A percentile compares a stretch with the other conserved stretches of the same genome.
phyloP scores from a whole-genome alignment of 2,797 vertebrate species.

The Eulemur coronatus region DNA sequence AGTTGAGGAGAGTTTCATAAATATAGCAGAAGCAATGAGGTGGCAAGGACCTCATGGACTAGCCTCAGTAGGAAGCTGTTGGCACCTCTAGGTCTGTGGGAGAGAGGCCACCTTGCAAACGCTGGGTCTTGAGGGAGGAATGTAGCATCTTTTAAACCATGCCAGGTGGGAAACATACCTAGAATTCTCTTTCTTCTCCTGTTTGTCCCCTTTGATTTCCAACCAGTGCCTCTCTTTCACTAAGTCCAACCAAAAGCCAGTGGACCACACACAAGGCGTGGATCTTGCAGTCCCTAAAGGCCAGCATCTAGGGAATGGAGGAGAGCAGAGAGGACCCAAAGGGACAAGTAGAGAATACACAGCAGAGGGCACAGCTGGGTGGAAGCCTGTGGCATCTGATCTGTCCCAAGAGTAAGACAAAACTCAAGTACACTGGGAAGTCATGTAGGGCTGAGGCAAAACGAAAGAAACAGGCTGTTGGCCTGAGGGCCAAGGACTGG shows the following conservation, averaged over 20 bases:
- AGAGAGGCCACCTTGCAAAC: not conserved
- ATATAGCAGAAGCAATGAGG: not conserved
- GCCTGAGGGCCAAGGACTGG: not conserved
- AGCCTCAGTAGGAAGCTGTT: not conserved
- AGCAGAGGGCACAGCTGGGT: fast-evolving
- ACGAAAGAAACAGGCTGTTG: not conserved
- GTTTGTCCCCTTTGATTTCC: not conserved
- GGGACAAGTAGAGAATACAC: not conserved
- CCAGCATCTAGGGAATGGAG: not conserved
- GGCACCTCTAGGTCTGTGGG: not conserved
- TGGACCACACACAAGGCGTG: not conserved
- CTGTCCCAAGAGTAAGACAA: not conserved
- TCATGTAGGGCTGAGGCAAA: not conserved
- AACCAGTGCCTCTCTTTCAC: not conserved
- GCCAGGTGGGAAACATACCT: not conserved
- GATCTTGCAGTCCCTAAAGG: not conserved
- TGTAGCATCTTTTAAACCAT: not conserved
- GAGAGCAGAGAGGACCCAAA: not conserved
- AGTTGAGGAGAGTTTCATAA: not conserved
- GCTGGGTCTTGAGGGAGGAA: not conserved
- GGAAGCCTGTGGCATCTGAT: not conserved
- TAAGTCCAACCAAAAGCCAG: not conserved
- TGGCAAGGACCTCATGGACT: not conserved
- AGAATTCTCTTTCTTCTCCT: not conserved
- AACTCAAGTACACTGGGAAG: not conserved